phyloP scores from a whole-genome alignment of 2,888 invertebrate genomes.

The Chrysolina americana region DNA sequence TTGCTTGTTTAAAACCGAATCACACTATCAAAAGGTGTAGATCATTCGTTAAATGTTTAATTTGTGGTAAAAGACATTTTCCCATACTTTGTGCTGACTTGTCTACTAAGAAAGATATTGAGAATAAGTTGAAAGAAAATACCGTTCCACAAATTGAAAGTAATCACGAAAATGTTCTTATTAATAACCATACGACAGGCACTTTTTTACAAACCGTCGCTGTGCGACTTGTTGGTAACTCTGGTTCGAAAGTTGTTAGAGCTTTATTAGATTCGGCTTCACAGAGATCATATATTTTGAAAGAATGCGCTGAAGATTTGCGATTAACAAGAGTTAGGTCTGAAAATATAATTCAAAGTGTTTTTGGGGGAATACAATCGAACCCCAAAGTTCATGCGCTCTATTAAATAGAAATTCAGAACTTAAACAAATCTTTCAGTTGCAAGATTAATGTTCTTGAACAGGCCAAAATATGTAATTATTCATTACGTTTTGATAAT shows the following conservation, averaged over 20 bases:
- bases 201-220: constrained; percentile 21
- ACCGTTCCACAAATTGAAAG: not conserved
- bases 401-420: too few relatives aligned
- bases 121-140: not conserved
- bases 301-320: too few relatives aligned
- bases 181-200: constrained; percentile 4
- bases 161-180: not conserved
- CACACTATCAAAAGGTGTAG: not conserved
- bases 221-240: too few relatives aligned
- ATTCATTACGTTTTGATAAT: too few relatives aligned
- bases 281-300: not conserved
- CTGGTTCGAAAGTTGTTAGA: constrained; percentile 13
- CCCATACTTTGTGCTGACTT: constrained; percentile 16
- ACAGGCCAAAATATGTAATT: too few relatives aligned
- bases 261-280: constrained; percentile 1
- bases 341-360: too few relatives aligned
- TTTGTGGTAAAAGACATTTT: constrained; percentile 10
- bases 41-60: constrained; percentile 7
- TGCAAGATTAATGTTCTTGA: too few relatives aligned
- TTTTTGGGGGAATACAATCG: too few relatives aligned
- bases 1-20: not conserved
- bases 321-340: too few relatives aligned
- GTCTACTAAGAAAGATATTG: not conserved
- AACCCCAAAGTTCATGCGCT: too few relatives aligned
- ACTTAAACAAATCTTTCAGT: too few relatives aligned